Evolutionary conservation across 1,140 invertebrate species (phyloP).

Genomic region (Dendroctonus ponderosae): DNA sequence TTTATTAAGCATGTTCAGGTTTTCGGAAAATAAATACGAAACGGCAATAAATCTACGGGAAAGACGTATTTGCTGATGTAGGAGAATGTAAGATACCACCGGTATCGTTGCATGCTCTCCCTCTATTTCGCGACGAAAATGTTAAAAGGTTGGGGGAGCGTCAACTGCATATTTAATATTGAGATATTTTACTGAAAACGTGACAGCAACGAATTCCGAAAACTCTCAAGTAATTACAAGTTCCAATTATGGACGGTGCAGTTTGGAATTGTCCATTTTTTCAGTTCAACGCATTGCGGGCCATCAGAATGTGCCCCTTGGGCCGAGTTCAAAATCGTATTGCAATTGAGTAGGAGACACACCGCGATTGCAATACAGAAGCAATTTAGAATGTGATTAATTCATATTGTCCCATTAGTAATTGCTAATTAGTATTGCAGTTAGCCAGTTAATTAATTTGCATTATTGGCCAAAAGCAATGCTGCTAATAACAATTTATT

Average conservation of each 20-base stretch:
- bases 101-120: not conserved
- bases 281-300: too few relatives aligned
- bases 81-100: not conserved
- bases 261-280: too few relatives aligned
- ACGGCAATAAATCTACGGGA: constrained; percentile 26
- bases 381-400: constrained; percentile 7
- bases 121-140: constrained; percentile 8
- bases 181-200: too few relatives aligned
- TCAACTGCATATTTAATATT: not conserved
- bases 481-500: not conserved
- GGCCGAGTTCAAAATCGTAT: too few relatives aligned
- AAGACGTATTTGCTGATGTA: constrained; percentile 18
- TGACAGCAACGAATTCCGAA: too few relatives aligned
- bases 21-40: constrained; percentile 14
- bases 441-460: constrained; percentile 10
- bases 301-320: too few relatives aligned
- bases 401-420: constrained; percentile 9
- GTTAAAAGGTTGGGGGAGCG: not conserved
- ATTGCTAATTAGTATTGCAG: constrained; percentile 6
- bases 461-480: not conserved
- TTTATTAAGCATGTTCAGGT: constrained; percentile 27
- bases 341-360: not conserved
- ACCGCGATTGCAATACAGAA: not conserved
- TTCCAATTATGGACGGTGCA: too few relatives aligned
- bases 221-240: too few relatives aligned